Percentiles rank a stretch among this genome's conserved stretches.
These are phyloP conservation scores for Eledona agricola DNA, from an alignment of 2,888 invertebrate genomes.

Conservation along the genomic window DNA sequence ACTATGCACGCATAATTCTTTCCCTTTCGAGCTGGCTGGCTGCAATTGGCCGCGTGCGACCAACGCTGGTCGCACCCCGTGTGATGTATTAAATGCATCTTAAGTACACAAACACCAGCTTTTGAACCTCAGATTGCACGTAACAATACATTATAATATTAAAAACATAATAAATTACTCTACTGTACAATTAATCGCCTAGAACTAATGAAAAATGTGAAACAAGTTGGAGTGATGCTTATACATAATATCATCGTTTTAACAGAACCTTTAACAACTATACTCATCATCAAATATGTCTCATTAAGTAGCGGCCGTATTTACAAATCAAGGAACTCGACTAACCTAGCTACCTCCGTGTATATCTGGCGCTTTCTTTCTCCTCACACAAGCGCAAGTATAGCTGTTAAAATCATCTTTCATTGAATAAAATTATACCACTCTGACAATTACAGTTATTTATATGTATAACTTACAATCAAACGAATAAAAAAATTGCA, in stretches of 20 bases:
- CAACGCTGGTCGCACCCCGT: too few relatives aligned
- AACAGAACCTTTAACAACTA: slow-evolving; percentile 31
- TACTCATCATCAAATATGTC: slow-evolving; percentile 17
- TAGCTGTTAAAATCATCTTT: slow-evolving; percentile 32
- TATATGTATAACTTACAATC: slow-evolving; percentile 24
- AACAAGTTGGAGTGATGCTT: slow-evolving; percentile 33
- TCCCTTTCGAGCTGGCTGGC: slow-evolving; percentile 26
- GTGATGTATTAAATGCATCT: slow-evolving; percentile 31
- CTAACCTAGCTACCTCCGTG: slow-evolving; percentile 30
- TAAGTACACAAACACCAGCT: slow-evolving; percentile 11
- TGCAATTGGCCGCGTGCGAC: too few relatives aligned
- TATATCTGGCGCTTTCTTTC: slow-evolving; percentile 11
- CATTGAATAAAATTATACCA: slow-evolving; percentile 25
- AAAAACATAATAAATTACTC: slow-evolving; percentile 45
- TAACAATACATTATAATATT: slow-evolving; percentile 42
- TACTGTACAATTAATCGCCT: slow-evolving; percentile 41
- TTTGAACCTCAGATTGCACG: slow-evolving; percentile 42
- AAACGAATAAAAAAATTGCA: slow-evolving; percentile 39
- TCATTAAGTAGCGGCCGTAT: slow-evolving; percentile 38
- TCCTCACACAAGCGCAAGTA: slow-evolving; percentile 25
- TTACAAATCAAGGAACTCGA: slow-evolving; percentile 35
- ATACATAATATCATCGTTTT: slow-evolving; percentile 34
- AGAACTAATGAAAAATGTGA: slow-evolving; percentile 34
- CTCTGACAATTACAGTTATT: slow-evolving; percentile 29
- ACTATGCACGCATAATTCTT: too few relatives aligned